Evolutionary conservation across 2,888 invertebrate genomes (phyloP), one percentile per base, ranked within the genome.

Genomic region (Teleiodes luculella): DNA sequence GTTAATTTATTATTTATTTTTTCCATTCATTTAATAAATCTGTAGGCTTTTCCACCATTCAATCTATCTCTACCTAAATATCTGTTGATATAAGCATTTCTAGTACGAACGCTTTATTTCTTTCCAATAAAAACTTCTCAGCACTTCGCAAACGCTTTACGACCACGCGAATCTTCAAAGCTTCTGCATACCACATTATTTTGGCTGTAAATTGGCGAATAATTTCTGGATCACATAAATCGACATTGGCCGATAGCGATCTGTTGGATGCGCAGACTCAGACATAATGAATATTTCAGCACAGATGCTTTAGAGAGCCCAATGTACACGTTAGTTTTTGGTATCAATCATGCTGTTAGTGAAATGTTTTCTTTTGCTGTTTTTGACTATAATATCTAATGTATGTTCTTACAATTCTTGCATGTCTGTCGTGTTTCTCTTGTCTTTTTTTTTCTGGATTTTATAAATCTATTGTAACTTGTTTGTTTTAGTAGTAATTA

Each of bases 171-270:
- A 8, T 20, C n/a, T 33, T 53, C 47, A 49, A 30, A 37, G 48
- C 43, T 18, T 20, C 13, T 33, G 65, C 70, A 68, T 68, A 64
- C 68, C 68, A 57, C 68, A 70, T 70, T 66, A 67, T 56, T 70
- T 67, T 66, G 63, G 60, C 56, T 59, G 51, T 39, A 49, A 63
- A 64, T 66, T 59, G 63, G 62, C 63, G 61, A 67, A 70, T 67
- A 70, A 67, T 64, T 68, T 63, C 65, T 60, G 53, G 53, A 57
- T 54, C 60, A 35, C 61, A 65, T 72, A 69, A 67, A 70, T 70
- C 61, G 57, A n/a, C 24, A 47, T 51, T 36, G 46, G 63, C 60
- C 52, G 50, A 64, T 59, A 61, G 63, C 62, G 49, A 59, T 61
- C 61, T 62, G 62, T 62, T 59, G 58, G 62, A 53, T 58, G 24